Percentiles rank a stretch among this genome's conserved stretches.
Evolutionary conservation across 2,888 invertebrate genomes (phyloP).

Genomic region (Yponomeuta malinellus): DNA sequence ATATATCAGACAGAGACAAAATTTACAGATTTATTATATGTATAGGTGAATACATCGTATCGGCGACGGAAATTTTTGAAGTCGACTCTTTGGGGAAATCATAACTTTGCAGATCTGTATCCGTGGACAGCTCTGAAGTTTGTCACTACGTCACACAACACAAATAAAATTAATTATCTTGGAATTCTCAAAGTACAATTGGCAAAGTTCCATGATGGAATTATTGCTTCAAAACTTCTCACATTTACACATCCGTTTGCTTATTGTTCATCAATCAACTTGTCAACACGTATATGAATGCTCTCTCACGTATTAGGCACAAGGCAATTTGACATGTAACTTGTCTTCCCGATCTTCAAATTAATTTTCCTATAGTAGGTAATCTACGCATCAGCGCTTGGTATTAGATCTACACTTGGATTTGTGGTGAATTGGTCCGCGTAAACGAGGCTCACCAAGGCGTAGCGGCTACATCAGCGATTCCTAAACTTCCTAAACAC

Average conservation of each 20-base stretch:
- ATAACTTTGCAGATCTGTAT: neutral
- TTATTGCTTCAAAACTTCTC: neutral
- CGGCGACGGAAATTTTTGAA: neutral
- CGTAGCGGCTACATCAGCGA: neutral
- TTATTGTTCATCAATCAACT: slow-evolving; percentile 1
- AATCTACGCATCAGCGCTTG: neutral
- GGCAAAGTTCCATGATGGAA: neutral
- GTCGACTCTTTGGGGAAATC: slow-evolving; percentile 4
- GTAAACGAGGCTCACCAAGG: neutral
- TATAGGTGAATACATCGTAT: neutral
- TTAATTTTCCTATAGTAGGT: neutral
- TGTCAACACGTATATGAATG: neutral
- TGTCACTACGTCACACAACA: neutral
- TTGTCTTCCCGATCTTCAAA: neutral
- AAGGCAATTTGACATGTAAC: neutral
- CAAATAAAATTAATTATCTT: neutral
- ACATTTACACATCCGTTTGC: neutral
- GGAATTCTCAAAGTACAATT: neutral
- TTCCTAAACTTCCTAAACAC: too few relatives aligned
- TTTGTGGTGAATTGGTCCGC: neutral
- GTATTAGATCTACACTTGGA: neutral
- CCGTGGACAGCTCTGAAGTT: neutral
- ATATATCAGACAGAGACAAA: too few relatives aligned
- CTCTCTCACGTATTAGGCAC: neutral
- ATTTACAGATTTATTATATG: too few relatives aligned